These are phyloP conservation scores for Oncorhynchus gorbuscha DNA, from an alignment of 2,113 vertebrate species.

Conservation along the genomic window DNA sequence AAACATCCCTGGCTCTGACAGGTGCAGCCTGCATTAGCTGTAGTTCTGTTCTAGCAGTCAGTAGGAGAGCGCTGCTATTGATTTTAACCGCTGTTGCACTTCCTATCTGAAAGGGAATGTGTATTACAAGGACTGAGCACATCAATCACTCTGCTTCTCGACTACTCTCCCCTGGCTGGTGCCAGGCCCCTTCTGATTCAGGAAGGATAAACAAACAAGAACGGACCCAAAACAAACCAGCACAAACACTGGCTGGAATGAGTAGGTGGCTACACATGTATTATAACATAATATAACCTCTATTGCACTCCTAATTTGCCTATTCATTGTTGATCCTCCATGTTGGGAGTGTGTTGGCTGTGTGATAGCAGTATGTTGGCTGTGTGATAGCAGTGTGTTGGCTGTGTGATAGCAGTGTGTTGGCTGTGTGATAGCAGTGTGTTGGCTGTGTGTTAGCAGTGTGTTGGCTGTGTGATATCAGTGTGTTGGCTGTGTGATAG, in stretches of 20 bases:
- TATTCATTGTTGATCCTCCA: conserved; percentile 45
- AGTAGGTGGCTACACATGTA: no score
- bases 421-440: no score
- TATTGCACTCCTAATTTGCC: conserved; percentile 20
- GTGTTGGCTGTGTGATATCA: no score
- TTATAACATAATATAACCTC: no score
- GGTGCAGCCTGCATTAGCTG: conserved; percentile 78
- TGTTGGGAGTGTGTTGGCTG: conserved; percentile 45
- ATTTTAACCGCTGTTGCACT: conserved; percentile 79
- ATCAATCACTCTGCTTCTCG: conserved; percentile 70
- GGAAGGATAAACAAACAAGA: conserved; percentile 67
- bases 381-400: no score
- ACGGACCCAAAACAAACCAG: conserved; percentile 47
- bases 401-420: no score
- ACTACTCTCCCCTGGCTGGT: conserved; percentile 52
- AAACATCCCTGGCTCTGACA: conserved; percentile 75
- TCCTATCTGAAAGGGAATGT: conserved; percentile 76
- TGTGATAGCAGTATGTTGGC: no score
- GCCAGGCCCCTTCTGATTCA: conserved; percentile 45
- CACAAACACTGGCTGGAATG: no score
- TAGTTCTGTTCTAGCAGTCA: conserved; percentile 76
- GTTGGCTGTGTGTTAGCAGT: no score
- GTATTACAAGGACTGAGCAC: conserved; percentile 71
- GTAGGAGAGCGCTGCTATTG: conserved; percentile 73
- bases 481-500: no score